Evolutionary conservation across 2,113 vertebrate genomes (phyloP).

Genomic region (Urocolius indicus): DNA sequence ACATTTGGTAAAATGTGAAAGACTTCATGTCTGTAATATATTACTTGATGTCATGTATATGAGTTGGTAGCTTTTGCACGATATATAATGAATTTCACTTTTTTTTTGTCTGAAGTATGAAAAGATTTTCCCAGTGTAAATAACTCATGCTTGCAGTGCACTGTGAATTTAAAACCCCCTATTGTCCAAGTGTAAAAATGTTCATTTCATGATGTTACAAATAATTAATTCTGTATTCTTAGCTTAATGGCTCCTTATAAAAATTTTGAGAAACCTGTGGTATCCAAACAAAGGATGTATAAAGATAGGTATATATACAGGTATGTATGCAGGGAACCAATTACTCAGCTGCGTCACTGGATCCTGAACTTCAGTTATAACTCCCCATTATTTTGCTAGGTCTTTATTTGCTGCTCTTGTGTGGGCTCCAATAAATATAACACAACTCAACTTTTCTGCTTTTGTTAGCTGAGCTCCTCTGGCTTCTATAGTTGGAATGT

Average conservation of each 20-base stretch:
- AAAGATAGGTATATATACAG: background rate
- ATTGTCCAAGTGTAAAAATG: background rate
- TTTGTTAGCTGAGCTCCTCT: background rate
- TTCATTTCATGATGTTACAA: background rate
- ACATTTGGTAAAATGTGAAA: constrained; percentile 74
- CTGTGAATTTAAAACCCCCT: constrained; percentile 42
- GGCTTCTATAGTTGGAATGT: background rate
- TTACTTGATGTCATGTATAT: constrained; percentile 82
- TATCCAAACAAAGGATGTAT: background rate
- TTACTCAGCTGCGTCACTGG: background rate
- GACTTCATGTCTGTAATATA: constrained; percentile 78
- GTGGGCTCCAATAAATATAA: constrained; percentile 17
- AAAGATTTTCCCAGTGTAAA: constrained; percentile 71
- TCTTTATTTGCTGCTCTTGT: constrained; percentile 24
- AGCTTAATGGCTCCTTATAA: background rate
- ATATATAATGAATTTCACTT: constrained; percentile 75
- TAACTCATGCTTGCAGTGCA: constrained; percentile 40
- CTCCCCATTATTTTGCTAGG: background rate
- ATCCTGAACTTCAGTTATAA: background rate
- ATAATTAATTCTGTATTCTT: background rate
- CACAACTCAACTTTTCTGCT: background rate
- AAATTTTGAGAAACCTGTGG: background rate
- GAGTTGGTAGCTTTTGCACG: constrained; percentile 78
- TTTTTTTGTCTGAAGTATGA: constrained; percentile 66
- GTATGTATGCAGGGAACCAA: background rate